Evolutionary conservation across 1,140 invertebrate genomes (phyloP).

Genomic region (Sogatella furcifera): DNA sequence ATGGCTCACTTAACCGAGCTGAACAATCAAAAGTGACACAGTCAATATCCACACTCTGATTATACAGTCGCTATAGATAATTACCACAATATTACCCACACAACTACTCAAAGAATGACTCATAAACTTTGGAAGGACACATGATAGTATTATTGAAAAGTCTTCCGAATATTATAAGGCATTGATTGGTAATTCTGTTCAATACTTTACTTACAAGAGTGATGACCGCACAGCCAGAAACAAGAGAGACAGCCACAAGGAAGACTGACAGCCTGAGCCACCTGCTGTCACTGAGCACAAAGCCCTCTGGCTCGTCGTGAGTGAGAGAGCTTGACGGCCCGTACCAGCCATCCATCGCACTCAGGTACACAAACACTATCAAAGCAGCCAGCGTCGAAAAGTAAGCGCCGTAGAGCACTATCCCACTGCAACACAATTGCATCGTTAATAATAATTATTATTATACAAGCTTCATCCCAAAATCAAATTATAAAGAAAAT

Average conservation of each 20-base stretch:
- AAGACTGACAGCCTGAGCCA: conserved; percentile 55
- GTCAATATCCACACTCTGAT: too few relatives aligned
- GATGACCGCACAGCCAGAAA: conserved; percentile 53
- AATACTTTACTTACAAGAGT: conserved; percentile 49
- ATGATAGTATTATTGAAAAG: too few relatives aligned
- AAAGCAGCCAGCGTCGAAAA: conserved; percentile 50
- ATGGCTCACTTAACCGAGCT: too few relatives aligned
- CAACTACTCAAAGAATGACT: too few relatives aligned
- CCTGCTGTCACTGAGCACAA: conserved; percentile 48
- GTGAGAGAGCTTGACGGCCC: conserved; percentile 35
- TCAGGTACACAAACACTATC: conserved; percentile 47
- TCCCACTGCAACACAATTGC: conserved; percentile 38
- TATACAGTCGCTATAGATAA: too few relatives aligned
- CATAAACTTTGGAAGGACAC: too few relatives aligned
- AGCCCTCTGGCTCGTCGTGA: conserved; percentile 23
- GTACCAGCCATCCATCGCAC: conserved; percentile 39
- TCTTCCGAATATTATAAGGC: too few relatives aligned
- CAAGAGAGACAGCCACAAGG: conserved; percentile 48
- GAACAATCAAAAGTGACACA: too few relatives aligned
- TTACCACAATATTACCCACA: too few relatives aligned
- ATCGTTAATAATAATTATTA: not conserved
- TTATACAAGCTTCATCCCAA: too few relatives aligned
- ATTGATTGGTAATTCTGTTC: too few relatives aligned
- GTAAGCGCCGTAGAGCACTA: conserved; percentile 51
- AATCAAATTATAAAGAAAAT: too few relatives aligned